Percentiles rank a stretch among this genome's conserved stretches.
These are phyloP conservation scores for Diacarnus erythraeanus DNA, from an alignment of 37 sponge, comb jelly and placozoan species.

Conservation along the genomic window DNA sequence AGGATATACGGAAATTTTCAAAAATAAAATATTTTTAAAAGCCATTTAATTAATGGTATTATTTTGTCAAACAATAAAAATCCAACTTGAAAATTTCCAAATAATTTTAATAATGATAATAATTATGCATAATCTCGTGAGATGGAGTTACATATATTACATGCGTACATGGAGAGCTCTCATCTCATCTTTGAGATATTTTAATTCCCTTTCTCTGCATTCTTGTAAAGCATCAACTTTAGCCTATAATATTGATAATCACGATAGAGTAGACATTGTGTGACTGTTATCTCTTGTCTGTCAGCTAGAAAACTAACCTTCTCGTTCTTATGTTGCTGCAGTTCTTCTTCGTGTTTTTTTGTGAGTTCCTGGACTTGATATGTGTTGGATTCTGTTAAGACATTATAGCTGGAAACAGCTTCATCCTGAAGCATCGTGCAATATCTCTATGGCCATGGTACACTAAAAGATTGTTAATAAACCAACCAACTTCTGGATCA, in stretches of 20 bases:
- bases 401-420: not conserved
- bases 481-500: constrained; percentile 47
- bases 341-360: constrained; percentile 30
- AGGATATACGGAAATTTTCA: not conserved
- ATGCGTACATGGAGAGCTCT: constrained; percentile 61
- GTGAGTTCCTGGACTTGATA: constrained; percentile 45
- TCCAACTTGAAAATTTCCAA: too few relatives aligned
- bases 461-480: not conserved
- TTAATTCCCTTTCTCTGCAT: constrained; percentile 44
- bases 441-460: too few relatives aligned
- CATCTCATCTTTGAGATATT: constrained; percentile 75
- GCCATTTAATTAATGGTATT: not conserved
- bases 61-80: not conserved
- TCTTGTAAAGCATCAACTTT: constrained; percentile 6
- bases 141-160: not conserved
- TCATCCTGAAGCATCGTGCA: constrained; percentile 21
- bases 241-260: not conserved
- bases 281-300: not conserved
- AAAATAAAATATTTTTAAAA: not conserved
- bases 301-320: constrained; percentile 25
- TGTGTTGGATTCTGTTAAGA: constrained; percentile 24
- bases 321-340: constrained; percentile 58
- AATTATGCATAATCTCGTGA: not conserved
- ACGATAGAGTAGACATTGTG: not conserved
- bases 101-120: not conserved